Conservation (phyloP, 2,113 vertebrate species). For the Phyllostomus hastatus region DNA sequence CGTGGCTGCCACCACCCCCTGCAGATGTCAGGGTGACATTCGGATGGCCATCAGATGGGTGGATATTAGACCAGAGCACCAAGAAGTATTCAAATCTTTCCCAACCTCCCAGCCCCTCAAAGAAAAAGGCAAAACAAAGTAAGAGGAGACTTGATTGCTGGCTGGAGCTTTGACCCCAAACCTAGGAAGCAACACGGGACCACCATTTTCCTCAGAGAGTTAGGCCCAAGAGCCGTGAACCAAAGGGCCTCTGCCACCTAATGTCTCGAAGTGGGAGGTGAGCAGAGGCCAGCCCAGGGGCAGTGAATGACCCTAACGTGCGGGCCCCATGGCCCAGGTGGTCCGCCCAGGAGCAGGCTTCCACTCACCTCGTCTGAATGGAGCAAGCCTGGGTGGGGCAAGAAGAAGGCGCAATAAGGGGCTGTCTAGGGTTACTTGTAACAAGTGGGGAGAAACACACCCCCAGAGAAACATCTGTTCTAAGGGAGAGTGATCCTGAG, state of each 20-base stretch:
- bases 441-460: neutral
- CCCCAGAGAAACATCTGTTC: neutral
- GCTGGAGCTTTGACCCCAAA: neutral
- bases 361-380: neutral
- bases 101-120: neutral
- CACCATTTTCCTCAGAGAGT: neutral
- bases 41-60: neutral
- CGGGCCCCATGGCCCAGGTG: neutral
- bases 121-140: neutral
- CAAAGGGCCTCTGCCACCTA: neutral
- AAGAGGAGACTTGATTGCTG: neutral
- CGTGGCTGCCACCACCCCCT: neutral
- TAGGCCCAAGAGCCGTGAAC: neutral
- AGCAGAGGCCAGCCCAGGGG: neutral
- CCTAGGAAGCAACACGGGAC: neutral
- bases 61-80: neutral
- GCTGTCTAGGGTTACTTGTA: neutral
- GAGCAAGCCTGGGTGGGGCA: neutral
- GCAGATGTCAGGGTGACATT: neutral
- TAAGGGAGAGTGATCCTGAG: neutral
- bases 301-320: accelerated
- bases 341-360: neutral
- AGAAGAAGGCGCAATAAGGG: neutral
- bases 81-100: neutral
- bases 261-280: neutral